These are phyloP conservation scores for Parapsyche elsis DNA, from an alignment of 1,140 invertebrate genomes.

Conservation along the genomic window DNA sequence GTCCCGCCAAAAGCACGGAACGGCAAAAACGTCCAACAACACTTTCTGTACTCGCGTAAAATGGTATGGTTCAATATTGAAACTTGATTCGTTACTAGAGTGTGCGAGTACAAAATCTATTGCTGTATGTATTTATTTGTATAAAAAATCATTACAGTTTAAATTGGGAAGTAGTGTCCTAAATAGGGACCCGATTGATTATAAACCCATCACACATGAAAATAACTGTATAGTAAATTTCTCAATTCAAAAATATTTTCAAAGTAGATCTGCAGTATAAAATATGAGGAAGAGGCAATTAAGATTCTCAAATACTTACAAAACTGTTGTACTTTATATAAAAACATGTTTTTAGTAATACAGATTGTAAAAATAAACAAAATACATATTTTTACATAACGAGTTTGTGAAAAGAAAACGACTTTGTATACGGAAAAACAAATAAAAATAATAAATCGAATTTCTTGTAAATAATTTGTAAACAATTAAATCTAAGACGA, in stretches of 20 bases:
- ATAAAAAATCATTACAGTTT: conserved; percentile 1
- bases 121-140: conserved; percentile 7
- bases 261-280: conserved; percentile 48
- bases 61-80: background rate
- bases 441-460: too few species aligned
- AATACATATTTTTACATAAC: background rate
- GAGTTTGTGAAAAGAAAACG: too few species aligned
- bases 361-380: background rate
- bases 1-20: background rate
- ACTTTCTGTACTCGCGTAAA: conserved; percentile 30
- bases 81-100: background rate
- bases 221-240: background rate
- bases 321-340: conserved; percentile 45
- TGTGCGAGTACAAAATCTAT: conserved; percentile 33
- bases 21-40: conserved; percentile 13
- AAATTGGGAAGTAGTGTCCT: conserved; percentile 3
- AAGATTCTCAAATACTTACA: conserved; percentile 38
- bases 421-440: too few species aligned
- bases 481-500: background rate
- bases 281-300: conserved; percentile 52
- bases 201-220: background rate
- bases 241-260: background rate
- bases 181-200: background rate
- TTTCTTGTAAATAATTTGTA: background rate
- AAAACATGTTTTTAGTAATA: background rate